A percentile compares a stretch with the other conserved stretches of the same genome.
Conservation (phyloP, 2,888 invertebrate species). For the Lottia gigantea region DNA sequence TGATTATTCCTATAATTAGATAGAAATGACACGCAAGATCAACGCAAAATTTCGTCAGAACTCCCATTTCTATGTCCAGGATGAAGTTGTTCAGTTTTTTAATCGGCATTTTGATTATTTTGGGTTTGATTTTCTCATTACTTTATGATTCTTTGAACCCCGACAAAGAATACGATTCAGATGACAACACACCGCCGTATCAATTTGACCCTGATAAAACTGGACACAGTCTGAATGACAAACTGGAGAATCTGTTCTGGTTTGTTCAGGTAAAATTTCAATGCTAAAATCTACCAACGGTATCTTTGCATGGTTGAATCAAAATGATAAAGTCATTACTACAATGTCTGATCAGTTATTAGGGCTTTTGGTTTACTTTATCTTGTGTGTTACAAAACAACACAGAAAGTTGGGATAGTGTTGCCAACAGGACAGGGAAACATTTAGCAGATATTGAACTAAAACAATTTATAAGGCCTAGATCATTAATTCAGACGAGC, state of each 20-base stretch:
- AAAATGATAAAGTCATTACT: no score
- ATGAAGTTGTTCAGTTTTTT: not conserved
- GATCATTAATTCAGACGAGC: no score
- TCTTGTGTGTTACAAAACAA: no score
- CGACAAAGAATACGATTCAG: not conserved
- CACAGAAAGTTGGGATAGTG: no score
- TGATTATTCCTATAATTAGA: no score
- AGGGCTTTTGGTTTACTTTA: no score
- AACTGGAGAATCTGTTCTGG: conserved; percentile 41
- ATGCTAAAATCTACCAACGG: not conserved
- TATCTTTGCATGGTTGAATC: not conserved
- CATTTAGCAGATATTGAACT: no score
- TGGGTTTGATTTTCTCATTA: not conserved
- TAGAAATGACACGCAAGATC: not conserved
- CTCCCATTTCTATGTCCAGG: not conserved
- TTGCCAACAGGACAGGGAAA: no score
- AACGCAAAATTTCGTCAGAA: not conserved
- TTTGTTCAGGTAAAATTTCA: conserved; percentile 49
- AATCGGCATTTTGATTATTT: not conserved
- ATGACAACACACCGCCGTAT: not conserved
- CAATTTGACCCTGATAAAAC: not conserved
- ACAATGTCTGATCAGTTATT: no score
- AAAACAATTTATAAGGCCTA: no score
- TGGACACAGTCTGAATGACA: not conserved
- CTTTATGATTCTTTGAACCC: not conserved